Conservation (phyloP, 2,888 invertebrate genomes). For the Bruchidius siliquastri region DNA sequence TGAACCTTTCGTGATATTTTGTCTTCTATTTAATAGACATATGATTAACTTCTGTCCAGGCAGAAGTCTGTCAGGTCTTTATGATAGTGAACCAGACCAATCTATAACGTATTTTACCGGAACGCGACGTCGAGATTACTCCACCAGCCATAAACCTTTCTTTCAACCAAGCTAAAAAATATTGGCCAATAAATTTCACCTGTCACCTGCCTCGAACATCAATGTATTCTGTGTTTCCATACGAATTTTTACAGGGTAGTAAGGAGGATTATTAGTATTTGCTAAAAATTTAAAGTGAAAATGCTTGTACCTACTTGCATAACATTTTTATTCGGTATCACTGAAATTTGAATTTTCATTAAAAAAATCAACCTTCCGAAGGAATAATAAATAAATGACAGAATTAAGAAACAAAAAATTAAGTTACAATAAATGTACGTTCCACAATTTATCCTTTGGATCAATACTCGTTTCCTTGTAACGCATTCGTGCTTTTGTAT, state of each 20-base stretch:
- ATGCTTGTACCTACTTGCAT: no score
- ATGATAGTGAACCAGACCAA: neutral
- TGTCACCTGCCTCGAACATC: neutral
- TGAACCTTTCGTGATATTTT: no score
- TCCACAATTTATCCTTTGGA: no score
- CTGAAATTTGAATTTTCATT: no score
- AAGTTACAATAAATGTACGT: no score
- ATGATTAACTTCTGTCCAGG: neutral
- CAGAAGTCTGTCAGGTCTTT: neutral
- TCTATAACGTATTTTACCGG: neutral
- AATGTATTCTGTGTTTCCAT: neutral
- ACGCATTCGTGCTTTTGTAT: no score
- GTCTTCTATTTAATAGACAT: neutral
- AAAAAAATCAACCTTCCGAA: no score
- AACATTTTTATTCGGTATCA: no score
- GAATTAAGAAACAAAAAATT: no score
- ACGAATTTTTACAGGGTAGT: neutral
- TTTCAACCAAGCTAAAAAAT: neutral
- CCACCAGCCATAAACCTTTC: neutral
- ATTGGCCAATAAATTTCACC: neutral
- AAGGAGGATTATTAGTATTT: neutral
- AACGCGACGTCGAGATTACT: neutral
- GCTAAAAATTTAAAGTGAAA: no score
- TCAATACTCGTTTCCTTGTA: no score
- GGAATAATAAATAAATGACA: no score